Conservation (phyloP, 1,140 invertebrate genomes). For the Oscheius sp. region DNA sequence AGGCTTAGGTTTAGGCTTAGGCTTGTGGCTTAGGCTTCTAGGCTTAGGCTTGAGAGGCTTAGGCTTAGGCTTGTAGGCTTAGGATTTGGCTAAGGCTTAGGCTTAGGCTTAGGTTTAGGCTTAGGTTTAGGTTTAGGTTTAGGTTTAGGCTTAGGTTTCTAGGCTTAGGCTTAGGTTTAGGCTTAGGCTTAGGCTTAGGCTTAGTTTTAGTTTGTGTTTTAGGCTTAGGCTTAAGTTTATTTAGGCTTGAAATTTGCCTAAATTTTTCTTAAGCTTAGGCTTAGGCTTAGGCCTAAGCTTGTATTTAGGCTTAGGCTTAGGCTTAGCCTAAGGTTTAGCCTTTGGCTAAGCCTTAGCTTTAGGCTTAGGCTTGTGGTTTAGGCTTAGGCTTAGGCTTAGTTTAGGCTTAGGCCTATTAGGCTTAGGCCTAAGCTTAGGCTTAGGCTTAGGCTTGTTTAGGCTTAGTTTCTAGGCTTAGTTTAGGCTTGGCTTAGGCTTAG, state of each 20-base stretch:
- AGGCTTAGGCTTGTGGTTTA: background rate
- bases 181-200: conserved; percentile 27
- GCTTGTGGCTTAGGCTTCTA: conserved; percentile 16
- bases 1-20: conserved; percentile 31
- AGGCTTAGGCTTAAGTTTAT: conserved; percentile 22
- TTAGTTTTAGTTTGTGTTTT: conserved; percentile 12
- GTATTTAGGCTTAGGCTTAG: conserved; percentile 25
- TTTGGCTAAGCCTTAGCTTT: conserved; percentile 16
- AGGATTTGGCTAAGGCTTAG: conserved; percentile 17
- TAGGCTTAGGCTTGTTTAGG: conserved; percentile 14
- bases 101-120: conserved; percentile 24
- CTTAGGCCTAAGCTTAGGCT: conserved; percentile 12
- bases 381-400: conserved; percentile 25
- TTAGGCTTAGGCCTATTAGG: conserved; percentile 15
- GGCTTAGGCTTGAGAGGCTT: conserved; percentile 14
- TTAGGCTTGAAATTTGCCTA: background rate
- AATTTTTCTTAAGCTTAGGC: conserved; percentile 13
- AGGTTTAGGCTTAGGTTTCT: background rate
- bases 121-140: conserved; percentile 18
- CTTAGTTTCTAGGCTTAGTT: background rate
- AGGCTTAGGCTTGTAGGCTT: conserved; percentile 22
- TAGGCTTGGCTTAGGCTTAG: conserved; percentile 15
- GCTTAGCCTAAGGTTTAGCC: conserved; percentile 19
- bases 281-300: conserved; percentile 24
- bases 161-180: conserved; percentile 26